These are phyloP conservation scores for Dufourea novaeangliae DNA, from an alignment of 1,140 invertebrate genomes.

Conservation along the genomic window DNA sequence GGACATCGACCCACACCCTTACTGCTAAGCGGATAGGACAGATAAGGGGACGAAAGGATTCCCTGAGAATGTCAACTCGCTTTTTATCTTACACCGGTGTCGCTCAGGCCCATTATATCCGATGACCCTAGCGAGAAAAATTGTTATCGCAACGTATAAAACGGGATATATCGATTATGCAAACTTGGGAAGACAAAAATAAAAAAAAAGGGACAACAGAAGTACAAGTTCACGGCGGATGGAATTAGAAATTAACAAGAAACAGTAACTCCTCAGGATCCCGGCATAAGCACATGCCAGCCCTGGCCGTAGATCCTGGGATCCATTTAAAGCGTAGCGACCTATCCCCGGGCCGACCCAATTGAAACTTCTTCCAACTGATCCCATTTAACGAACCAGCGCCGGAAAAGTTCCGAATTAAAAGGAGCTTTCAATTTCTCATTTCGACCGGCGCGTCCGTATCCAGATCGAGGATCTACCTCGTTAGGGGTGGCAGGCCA, in stretches of 20 bases:
- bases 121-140: not conserved
- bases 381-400: not conserved
- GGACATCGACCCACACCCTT: constrained; percentile 22
- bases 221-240: not conserved
- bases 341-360: not conserved
- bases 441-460: not conserved
- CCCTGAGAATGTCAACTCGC: constrained; percentile 53
- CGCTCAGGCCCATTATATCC: not conserved
- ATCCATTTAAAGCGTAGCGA: not conserved
- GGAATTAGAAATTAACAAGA: not conserved
- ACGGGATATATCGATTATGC: not conserved
- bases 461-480: constrained; percentile 17
- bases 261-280: not conserved
- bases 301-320: not conserved
- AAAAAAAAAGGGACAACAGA: not conserved
- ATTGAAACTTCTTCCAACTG: constrained; percentile 13
- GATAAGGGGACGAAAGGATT: constrained; percentile 51
- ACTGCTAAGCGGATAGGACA: constrained; percentile 18
- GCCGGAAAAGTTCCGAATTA: not conserved
- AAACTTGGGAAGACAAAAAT: too few species aligned
- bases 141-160: not conserved
- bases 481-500: constrained; percentile 27
- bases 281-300: not conserved
- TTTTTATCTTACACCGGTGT: constrained; percentile 42
- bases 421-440: not conserved